These are phyloP conservation scores for Tinea pellionella DNA, from an alignment of 2,888 invertebrate genomes.

Conservation along the genomic window DNA sequence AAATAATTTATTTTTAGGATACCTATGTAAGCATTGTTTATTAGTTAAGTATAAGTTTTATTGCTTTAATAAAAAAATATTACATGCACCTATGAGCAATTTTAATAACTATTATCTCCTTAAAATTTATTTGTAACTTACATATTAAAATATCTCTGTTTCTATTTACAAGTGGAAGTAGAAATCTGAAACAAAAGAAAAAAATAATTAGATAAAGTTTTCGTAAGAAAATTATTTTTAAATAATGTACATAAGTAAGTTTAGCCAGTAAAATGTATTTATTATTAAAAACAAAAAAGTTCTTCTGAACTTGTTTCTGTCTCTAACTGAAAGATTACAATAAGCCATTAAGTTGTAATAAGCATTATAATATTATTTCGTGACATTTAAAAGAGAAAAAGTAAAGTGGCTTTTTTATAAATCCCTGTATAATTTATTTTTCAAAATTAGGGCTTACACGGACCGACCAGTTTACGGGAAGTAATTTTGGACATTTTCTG, in stretches of 20 bases:
- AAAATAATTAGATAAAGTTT: no score
- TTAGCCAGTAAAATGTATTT: neutral
- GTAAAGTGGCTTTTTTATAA: neutral
- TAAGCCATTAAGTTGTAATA: conserved; percentile 1
- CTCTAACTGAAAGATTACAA: neutral
- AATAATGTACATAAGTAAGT: no score
- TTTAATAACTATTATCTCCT: no score
- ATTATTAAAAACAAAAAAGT: neutral
- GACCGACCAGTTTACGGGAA: conserved; percentile 5
- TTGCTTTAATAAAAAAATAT: no score
- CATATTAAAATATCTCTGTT: neutral
- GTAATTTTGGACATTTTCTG: conserved; percentile 19
- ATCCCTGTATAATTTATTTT: conserved; percentile 11
- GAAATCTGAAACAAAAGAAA: neutral
- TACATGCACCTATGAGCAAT: no score
- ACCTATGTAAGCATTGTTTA: no score
- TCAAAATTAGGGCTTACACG: conserved; percentile 5
- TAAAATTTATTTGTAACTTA: no score
- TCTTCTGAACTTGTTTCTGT: neutral
- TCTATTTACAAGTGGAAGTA: neutral
- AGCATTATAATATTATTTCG: neutral
- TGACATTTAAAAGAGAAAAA: neutral
- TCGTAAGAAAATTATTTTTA: no score
- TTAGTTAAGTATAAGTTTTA: no score
- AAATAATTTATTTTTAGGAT: no score